Percentiles rank a stretch among this genome's conserved stretches.
phyloP scores from a whole-genome alignment of 1,140 invertebrate species.

The Drosophila nannoptera region DNA sequence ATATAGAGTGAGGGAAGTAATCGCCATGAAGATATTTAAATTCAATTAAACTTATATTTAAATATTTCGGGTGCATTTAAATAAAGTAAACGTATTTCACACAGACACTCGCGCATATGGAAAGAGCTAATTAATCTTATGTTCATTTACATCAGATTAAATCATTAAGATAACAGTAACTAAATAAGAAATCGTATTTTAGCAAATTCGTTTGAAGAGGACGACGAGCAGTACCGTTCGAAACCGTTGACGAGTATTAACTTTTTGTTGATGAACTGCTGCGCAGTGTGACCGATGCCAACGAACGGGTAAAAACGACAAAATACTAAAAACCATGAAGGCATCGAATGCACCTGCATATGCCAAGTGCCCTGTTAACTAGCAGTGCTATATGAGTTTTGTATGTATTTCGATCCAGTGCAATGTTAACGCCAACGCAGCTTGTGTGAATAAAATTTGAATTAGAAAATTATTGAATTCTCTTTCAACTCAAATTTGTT shows the following conservation, averaged over 20 bases:
- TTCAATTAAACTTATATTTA: no score
- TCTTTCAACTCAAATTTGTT: neutral
- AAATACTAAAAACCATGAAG: constrained; percentile 13
- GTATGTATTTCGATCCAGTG: neutral
- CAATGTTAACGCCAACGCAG: neutral
- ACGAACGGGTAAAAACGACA: constrained; percentile 7
- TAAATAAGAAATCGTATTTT: constrained; percentile 11
- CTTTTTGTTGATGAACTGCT: constrained; percentile 41
- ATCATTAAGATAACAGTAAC: constrained; percentile 28
- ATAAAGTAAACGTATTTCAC: neutral
- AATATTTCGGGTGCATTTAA: neutral
- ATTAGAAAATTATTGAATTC: neutral
- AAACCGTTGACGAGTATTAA: constrained; percentile 49
- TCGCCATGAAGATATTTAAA: no score
- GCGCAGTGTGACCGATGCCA: constrained; percentile 20
- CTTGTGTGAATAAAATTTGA: neutral
- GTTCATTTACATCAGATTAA: constrained; percentile 22
- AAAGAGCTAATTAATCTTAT: neutral
- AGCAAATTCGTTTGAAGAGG: constrained; percentile 26
- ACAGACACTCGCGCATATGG: constrained; percentile 7
- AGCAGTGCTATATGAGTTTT: constrained; percentile 8
- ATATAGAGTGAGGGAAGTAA: no score
- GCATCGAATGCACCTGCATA: constrained; percentile 2
- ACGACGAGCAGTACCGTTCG: constrained; percentile 44
- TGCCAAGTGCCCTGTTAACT: constrained; percentile 18